Evolutionary conservation across 2,797 vertebrate genomes (phyloP), one percentile per base, ranked within the genome.

Genomic region (Naso thynnoides): DNA sequence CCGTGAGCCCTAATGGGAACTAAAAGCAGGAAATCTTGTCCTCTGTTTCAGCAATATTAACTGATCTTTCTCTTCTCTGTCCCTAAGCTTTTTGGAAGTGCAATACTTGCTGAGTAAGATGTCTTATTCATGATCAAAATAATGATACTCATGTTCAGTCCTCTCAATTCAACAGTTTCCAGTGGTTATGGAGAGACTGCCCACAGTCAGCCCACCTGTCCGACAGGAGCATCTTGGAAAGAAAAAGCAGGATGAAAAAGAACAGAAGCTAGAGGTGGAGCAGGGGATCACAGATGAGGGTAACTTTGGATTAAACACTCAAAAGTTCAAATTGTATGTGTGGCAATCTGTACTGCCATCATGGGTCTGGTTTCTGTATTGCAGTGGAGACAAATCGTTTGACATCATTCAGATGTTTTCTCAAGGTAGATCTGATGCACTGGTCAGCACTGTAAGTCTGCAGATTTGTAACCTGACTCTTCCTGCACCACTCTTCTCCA

Each of bases 131-230:
- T 23, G 16, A 62, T 48, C 4, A 26, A 60, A 60, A 47, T 7
- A 14, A 63, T 24, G 27, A 23, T 19, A 33, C 31, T 33, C 15
- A 23, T 9, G 0, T 42, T 6, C 0, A 19, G 15, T 42, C 11
- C 3, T 41, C 64, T 36, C 2, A 3, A 6, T 33, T 15, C 23
- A 13, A 4, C 36, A 42, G 56, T 29, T 6, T 45, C 54, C 18
- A 57, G 45, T 21, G 24, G 4, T 65, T 38, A 91, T 91, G 89
- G 87, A 92, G 44, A 75, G 15, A 29, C 48, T 8, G 11, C 23
- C 74, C 41, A 6, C 64, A 58, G 31, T 15, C 57, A 44, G 26
- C 33, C 53, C 53, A 33, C 31, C 31, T 3, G 16, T 64, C 33
- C 54, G 3, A 41, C 56, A 70, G 57, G 68, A 36, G 23, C 62